Percentiles rank a stretch among this genome's conserved stretches.
Conservation (phyloP, 2,113 vertebrate genomes). For the Seriola rivoliana region DNA sequence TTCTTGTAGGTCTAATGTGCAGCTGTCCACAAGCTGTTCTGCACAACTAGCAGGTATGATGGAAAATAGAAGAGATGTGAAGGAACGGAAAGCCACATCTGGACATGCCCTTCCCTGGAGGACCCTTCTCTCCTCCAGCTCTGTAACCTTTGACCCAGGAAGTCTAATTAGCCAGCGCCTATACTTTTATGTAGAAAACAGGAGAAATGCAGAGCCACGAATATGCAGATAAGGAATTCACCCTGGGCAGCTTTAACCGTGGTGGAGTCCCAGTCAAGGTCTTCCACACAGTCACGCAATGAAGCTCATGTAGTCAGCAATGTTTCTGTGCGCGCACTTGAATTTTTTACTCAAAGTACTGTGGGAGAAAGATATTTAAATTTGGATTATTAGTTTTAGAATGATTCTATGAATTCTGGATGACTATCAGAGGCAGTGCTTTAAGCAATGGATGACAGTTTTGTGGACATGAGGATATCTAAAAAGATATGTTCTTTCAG, state of each 20-base stretch:
- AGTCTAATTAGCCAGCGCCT: constrained; percentile 75
- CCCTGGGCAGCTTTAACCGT: constrained; percentile 60
- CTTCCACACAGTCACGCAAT: constrained; percentile 46
- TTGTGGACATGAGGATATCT: not conserved
- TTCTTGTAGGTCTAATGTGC: not conserved
- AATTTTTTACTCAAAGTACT: constrained; percentile 4
- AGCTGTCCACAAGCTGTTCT: constrained; percentile 38
- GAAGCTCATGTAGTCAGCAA: constrained; percentile 61
- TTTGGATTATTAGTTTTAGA: constrained; percentile 9
- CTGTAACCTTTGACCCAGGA: constrained; percentile 66
- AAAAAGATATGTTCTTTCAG: not conserved
- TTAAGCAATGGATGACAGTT: too few relatives aligned
- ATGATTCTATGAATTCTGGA: too few relatives aligned
- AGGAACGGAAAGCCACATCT: constrained; percentile 64
- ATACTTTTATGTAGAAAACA: constrained; percentile 73
- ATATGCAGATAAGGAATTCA: constrained; percentile 78
- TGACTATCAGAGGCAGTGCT: too few relatives aligned
- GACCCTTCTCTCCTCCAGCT: constrained; percentile 62
- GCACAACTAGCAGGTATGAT: constrained; percentile 19
- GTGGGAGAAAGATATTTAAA: not conserved
- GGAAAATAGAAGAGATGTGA: constrained; percentile 37
- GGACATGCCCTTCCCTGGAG: constrained; percentile 70
- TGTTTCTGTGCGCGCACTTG: constrained; percentile 29
- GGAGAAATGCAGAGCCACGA: constrained; percentile 72
- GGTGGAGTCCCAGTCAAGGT: constrained; percentile 72